Percentiles rank a stretch among this genome's conserved stretches.
Conservation (phyloP, 2,113 vertebrate species). For the Hoplias malabaricus region DNA sequence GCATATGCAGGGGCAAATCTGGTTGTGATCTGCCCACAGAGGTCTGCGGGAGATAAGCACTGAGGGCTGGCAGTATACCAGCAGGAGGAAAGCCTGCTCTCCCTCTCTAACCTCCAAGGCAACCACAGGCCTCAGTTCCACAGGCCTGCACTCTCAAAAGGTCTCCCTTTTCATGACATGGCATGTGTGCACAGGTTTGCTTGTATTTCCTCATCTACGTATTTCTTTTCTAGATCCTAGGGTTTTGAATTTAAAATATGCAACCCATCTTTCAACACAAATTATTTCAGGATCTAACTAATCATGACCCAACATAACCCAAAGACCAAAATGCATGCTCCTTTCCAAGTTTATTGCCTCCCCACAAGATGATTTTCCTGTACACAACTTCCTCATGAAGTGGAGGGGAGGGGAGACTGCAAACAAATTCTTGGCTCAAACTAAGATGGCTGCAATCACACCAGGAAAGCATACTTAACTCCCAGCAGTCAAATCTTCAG, state of each 20-base stretch:
- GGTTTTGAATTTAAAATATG: not conserved
- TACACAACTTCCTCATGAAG: slow-evolving; percentile 37
- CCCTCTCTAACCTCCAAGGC: not conserved
- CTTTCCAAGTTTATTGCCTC: slow-evolving; percentile 27
- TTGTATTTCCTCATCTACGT: slow-evolving; percentile 34
- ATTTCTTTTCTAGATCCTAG: no score
- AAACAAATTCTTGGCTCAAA: slow-evolving; percentile 49
- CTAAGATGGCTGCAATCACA: slow-evolving; percentile 62
- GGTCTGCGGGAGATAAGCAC: slow-evolving; percentile 58
- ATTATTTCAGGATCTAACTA: not conserved
- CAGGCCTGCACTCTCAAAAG: not conserved
- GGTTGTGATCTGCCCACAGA: slow-evolving; percentile 72
- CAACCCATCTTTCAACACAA: not conserved
- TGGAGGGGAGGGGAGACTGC: slow-evolving; percentile 26
- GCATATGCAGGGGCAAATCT: slow-evolving; percentile 75
- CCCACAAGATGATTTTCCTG: slow-evolving; percentile 41
- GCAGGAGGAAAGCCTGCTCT: slow-evolving; percentile 25
- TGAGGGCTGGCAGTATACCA: slow-evolving; percentile 20
- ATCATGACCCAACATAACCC: not conserved
- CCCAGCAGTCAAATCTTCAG: slow-evolving; percentile 55
- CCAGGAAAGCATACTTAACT: slow-evolving; percentile 56
- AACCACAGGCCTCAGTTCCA: not conserved
- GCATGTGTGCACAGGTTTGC: slow-evolving; percentile 38
- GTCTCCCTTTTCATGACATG: slow-evolving; percentile 3
- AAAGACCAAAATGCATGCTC: slow-evolving; percentile 11